These are phyloP conservation scores for Erythrocebus patas DNA, from an alignment of 2,113 vertebrate species.

Conservation along the genomic window DNA sequence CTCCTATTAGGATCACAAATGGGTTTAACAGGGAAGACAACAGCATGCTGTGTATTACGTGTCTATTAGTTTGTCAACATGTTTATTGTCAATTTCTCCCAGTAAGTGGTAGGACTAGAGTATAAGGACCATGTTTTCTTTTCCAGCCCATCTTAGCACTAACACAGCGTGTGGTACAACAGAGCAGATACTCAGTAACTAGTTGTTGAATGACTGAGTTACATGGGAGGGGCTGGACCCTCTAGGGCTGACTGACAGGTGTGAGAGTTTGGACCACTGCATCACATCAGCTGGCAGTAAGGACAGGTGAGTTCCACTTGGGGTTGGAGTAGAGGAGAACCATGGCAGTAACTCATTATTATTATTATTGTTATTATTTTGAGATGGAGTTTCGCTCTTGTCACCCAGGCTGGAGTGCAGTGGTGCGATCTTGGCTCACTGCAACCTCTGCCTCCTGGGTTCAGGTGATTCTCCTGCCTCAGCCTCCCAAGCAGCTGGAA, in stretches of 20 bases:
- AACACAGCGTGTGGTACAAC: neutral
- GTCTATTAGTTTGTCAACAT: neutral
- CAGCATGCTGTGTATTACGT: fast-evolving
- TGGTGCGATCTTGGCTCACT: too few species aligned
- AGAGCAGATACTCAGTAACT: neutral
- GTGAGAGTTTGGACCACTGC: fast-evolving
- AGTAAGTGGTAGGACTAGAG: neutral
- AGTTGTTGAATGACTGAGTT: neutral
- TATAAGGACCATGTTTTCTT: neutral
- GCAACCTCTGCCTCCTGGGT: too few species aligned
- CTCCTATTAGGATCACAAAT: neutral
- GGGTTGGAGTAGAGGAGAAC: neutral
- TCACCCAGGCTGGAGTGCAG: too few species aligned
- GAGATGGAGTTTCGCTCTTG: too few species aligned
- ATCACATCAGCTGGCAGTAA: neutral
- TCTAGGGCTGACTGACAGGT: neutral
- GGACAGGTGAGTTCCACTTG: neutral
- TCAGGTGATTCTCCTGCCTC: too few species aligned
- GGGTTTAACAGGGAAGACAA: neutral
- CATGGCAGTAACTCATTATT: neutral
- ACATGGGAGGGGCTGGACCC: neutral
- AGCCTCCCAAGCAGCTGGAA: too few species aligned
- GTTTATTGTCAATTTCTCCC: neutral
- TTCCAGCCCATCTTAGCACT: neutral
- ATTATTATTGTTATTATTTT: too few species aligned